phyloP scores from a whole-genome alignment of 2,888 invertebrate species.

The Sphaeridia pumilis region DNA sequence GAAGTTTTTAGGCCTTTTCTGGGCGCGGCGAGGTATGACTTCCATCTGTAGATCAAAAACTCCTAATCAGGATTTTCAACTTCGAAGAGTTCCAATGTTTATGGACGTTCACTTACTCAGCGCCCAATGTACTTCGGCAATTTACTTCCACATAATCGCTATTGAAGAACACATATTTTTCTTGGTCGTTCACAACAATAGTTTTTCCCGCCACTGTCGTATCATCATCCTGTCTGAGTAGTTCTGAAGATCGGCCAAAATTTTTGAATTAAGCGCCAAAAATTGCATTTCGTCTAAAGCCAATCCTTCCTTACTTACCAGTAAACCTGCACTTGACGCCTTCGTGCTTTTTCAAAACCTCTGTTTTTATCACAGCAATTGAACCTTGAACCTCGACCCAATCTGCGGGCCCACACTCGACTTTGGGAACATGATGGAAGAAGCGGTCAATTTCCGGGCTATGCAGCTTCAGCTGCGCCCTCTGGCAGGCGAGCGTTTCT shows the following conservation, averaged over 20 bases:
- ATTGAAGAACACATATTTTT: constrained; percentile 6
- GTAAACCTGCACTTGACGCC: constrained; percentile 48
- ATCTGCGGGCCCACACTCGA: constrained; percentile 53
- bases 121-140: background rate
- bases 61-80: too few relatives aligned
- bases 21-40: constrained; percentile 54
- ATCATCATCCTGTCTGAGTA: constrained; percentile 10
- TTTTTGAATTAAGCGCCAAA: constrained; percentile 51
- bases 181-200: background rate
- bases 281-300: too few relatives aligned
- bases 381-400: constrained; percentile 69
- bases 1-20: constrained; percentile 39
- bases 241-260: constrained; percentile 1
- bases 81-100: constrained; percentile 49
- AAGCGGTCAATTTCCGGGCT: constrained; percentile 63
- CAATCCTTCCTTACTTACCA: constrained; percentile 50
- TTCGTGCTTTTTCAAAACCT: constrained; percentile 41
- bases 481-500: constrained; percentile 3
- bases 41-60: too few relatives aligned
- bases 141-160: constrained; percentile 9
- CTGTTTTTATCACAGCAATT: constrained; percentile 45
- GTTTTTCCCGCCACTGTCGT: constrained; percentile 5
- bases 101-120: constrained; percentile 48
- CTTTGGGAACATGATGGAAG: constrained; percentile 49
- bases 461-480: constrained; percentile 51